Evolutionary conservation across 2,888 invertebrate genomes (phyloP), one percentile per base, ranked within the genome.

Genomic region (Pogonocherus hispidulus): DNA sequence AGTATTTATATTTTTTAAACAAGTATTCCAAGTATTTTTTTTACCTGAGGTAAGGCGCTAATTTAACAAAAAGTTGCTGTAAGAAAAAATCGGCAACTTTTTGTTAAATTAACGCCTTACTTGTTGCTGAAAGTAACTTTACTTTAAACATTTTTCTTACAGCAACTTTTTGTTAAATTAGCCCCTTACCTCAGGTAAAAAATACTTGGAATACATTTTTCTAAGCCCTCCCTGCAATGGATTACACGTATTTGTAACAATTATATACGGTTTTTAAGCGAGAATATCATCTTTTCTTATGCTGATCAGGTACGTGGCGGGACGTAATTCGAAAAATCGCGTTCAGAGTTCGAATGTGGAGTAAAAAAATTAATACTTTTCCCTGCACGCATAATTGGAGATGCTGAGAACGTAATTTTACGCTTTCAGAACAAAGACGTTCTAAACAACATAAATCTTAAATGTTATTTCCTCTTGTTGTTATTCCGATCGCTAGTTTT

Each of bases 401-500:
- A 56, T 41, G 55, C 55, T 41, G 55, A 41, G 55, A 56, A 22
- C 20, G 37, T 56, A 56, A 56, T 56, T 56, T 56, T 56, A 41
- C 11, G 55, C 41, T n/a, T 18, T 37, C 4, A n/a, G 41, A 20
- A 56, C 55, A 56, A 41, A 56, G 20, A n/a, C 20, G 37, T 22
- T 41, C 11, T 37, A 20, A n/a, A 20, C n/a, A 20, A 37, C 22
- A 37, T 56, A 56, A 56, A 56, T 56, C 55, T 14, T 14, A 20
- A 20, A 32, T 14, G 14, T 3, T 16, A 52, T 27, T 27, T 23
- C 52, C 14, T 23, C 27, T 54, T 56, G 18, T 41, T 56, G 37
- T 56, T 55, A 41, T 55, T 55, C 37, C 55, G 35, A 20, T 41
- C 20, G 37, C 22, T 20, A n/a, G 14, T 55, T 32, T 37, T 55